phyloP scores from a whole-genome alignment of 2,888 invertebrate species.

The Acronicta aceris region DNA sequence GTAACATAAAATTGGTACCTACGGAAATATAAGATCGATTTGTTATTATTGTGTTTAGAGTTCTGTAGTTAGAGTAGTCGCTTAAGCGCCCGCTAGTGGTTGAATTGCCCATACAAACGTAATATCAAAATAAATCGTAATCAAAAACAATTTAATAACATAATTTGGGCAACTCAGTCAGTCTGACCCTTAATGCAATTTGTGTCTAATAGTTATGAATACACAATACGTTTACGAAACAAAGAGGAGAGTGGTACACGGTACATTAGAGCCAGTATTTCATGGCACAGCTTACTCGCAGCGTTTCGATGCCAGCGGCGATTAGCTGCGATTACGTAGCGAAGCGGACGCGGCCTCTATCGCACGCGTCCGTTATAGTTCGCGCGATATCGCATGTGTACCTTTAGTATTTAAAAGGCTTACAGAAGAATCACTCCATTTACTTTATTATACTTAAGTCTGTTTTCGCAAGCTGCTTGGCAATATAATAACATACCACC shows the following conservation, averaged over 20 bases:
- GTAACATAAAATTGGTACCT: not conserved
- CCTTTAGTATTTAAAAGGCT: not conserved
- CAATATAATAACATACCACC: no score
- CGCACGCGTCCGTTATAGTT: conserved; percentile 11
- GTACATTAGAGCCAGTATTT: conserved; percentile 2
- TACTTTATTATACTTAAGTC: no score
- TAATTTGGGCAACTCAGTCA: no score
- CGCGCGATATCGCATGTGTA: conserved; percentile 19
- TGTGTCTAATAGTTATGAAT: not conserved
- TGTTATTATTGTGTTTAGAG: not conserved
- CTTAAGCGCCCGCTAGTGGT: no score
- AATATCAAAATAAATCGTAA: no score
- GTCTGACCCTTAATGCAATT: conserved; percentile 5
- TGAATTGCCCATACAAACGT: no score
- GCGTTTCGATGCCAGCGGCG: conserved; percentile 19
- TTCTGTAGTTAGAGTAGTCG: not conserved
- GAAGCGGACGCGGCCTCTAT: conserved; percentile 13
- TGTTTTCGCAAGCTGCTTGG: no score
- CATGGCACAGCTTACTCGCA: conserved; percentile 3
- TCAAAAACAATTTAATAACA: no score
- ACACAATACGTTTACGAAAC: not conserved
- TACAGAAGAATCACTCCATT: conserved; percentile 12
- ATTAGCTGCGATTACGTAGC: conserved; percentile 26
- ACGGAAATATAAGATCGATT: not conserved
- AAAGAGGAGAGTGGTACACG: not conserved